Conservation (phyloP, 2,888 invertebrate genomes). For the Stramonita haemastoma region DNA sequence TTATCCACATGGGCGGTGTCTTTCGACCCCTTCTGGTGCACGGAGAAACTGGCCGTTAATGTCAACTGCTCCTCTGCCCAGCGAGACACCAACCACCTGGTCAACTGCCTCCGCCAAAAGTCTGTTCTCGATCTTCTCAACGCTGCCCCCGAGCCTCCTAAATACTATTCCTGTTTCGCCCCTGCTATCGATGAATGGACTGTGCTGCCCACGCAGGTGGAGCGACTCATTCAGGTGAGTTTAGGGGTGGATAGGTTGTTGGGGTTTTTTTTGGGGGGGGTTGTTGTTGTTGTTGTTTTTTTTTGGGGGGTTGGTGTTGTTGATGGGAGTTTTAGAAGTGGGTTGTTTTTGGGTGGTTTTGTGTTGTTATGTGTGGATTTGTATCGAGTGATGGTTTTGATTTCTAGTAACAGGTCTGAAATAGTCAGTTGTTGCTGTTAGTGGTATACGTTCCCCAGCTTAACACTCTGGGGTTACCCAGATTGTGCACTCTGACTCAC, state of each 20-base stretch:
- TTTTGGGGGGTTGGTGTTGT: background rate
- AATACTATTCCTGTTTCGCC: constrained; percentile 73
- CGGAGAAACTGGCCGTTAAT: constrained; percentile 66
- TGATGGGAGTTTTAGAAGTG: no score
- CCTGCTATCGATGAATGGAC: constrained; percentile 62
- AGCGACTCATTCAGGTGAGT: constrained; percentile 57
- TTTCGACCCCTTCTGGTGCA: constrained; percentile 69
- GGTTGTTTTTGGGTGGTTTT: background rate
- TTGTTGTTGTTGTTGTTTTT: no score
- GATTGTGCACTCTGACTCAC: no score
- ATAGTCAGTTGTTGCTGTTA: no score
- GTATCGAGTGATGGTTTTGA: background rate
- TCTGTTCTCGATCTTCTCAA: constrained; percentile 84
- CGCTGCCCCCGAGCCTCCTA: constrained; percentile 67
- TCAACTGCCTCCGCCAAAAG: constrained; percentile 77
- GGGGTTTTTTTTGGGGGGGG: no score
- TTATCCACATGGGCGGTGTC: constrained; percentile 73
- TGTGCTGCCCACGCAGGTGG: constrained; percentile 59
- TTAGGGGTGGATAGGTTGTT: background rate
- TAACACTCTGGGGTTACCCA: no score
- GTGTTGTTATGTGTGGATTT: background rate
- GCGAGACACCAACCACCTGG: constrained; percentile 55
- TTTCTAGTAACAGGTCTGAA: no score
- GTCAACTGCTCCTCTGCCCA: constrained; percentile 70
- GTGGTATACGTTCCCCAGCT: no score